Evolutionary conservation across 2,797 vertebrate species (phyloP).

Genomic region (Margarornis squamiger): DNA sequence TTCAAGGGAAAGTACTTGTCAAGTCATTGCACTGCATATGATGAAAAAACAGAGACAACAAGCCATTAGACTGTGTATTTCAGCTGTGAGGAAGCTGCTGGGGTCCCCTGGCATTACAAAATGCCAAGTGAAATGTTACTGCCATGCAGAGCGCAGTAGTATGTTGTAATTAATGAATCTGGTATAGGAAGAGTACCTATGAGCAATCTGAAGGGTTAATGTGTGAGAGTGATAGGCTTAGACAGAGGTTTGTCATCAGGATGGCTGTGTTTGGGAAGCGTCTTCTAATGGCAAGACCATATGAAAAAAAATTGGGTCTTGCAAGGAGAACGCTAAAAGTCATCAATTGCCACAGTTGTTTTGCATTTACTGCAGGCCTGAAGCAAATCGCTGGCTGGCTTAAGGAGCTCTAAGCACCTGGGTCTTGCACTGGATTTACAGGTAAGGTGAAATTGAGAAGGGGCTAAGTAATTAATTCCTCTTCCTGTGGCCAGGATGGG

Average conservation of each 20-base stretch:
- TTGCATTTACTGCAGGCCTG: not conserved
- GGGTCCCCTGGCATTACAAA: not conserved
- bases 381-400: conserved; percentile 2
- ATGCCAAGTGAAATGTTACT: conserved; percentile 27
- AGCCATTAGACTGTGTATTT: not conserved
- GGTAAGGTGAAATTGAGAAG: conserved; percentile 40
- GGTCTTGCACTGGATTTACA: conserved; percentile 27
- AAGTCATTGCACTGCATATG: not conserved
- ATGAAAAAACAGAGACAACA: not conserved
- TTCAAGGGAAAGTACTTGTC: conserved; percentile 21
- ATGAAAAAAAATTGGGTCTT: not conserved
- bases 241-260: not conserved
- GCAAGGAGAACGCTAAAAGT: not conserved
- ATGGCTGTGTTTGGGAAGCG: not conserved
- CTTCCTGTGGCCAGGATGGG: conserved; percentile 65
- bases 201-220: not conserved
- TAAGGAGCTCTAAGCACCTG: conserved; percentile 21
- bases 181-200: not conserved
- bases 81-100: not conserved
- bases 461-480: conserved; percentile 56
- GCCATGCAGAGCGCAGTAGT: not conserved
- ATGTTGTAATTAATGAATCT: not conserved
- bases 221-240: not conserved
- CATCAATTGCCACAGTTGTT: not conserved
- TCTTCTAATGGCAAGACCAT: not conserved